Evolutionary conservation across 2,888 invertebrate species (phyloP).

Genomic region (Autographa gamma): DNA sequence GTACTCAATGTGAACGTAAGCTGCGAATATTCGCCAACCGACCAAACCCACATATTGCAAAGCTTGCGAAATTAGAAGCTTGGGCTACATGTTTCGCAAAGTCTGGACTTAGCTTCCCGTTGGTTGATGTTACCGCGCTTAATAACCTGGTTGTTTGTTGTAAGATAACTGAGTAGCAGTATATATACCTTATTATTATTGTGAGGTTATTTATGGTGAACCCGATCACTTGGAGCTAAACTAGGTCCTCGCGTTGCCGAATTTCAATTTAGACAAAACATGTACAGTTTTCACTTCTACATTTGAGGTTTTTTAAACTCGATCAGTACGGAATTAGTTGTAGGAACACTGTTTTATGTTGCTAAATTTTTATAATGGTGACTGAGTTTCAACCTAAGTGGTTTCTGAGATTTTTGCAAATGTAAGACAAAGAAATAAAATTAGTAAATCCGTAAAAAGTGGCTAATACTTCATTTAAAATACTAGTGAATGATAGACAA

Average conservation of each 20-base stretch:
- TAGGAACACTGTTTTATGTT: too few species aligned
- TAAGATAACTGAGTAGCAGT: not conserved
- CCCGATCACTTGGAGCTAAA: too few species aligned
- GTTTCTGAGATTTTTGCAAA: too few species aligned
- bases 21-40: not conserved
- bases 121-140: not conserved
- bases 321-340: too few species aligned
- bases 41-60: slow-evolving; percentile 5
- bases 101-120: not conserved
- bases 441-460: too few species aligned
- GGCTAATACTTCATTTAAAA: too few species aligned
- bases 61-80: slow-evolving; percentile 7
- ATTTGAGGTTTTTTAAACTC: not conserved
- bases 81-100: not conserved
- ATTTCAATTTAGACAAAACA: not conserved
- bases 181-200: not conserved
- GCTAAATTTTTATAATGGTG: too few species aligned
- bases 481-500: not conserved
- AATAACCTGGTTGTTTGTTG: slow-evolving; percentile 1
- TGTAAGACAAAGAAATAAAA: too few species aligned
- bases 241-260: too few species aligned
- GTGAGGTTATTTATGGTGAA: not conserved
- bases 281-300: not conserved
- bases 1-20: not conserved
- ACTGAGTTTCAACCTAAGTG: too few species aligned